phyloP scores from a whole-genome alignment of 2,797 vertebrate species.

The Sebastes baramenuke region DNA sequence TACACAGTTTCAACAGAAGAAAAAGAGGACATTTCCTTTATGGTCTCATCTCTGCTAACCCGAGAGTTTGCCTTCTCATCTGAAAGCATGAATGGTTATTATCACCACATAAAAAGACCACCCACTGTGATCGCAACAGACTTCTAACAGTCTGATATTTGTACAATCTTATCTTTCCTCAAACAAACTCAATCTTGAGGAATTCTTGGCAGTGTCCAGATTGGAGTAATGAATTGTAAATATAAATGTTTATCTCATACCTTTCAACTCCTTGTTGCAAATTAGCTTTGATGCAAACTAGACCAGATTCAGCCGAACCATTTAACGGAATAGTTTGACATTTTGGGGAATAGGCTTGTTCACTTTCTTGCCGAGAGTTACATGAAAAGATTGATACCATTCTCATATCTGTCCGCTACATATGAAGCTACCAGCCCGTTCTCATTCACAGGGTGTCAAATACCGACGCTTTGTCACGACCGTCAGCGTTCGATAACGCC shows the following conservation, averaged over 20 bases:
- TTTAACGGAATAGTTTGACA: not conserved
- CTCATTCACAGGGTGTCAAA: no score
- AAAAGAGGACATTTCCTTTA: slow-evolving; percentile 27
- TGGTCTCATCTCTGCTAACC: slow-evolving; percentile 17
- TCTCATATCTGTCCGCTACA: not conserved
- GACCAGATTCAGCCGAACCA: not conserved
- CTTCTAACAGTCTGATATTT: slow-evolving; percentile 26
- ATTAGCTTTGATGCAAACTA: not conserved
- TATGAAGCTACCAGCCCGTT: no score
- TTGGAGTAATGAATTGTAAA: not conserved
- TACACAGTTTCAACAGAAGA: slow-evolving; percentile 11
- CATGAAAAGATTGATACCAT: not conserved
- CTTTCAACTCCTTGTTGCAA: not conserved
- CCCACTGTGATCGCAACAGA: slow-evolving; percentile 23
- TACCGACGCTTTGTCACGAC: accelerated
- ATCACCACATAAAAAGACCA: slow-evolving; percentile 16
- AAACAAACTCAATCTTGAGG: slow-evolving; percentile 5
- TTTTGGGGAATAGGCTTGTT: not conserved
- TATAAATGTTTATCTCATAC: not conserved
- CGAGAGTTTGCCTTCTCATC: slow-evolving; percentile 9
- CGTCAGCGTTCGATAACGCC: accelerated
- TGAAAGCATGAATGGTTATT: slow-evolving; percentile 37
- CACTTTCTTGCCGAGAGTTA: not conserved
- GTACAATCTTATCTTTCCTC: slow-evolving; percentile 14
- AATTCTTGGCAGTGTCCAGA: not conserved